Conservation (phyloP, 2,888 invertebrate species). For the Mythimna vitellina region DNA sequence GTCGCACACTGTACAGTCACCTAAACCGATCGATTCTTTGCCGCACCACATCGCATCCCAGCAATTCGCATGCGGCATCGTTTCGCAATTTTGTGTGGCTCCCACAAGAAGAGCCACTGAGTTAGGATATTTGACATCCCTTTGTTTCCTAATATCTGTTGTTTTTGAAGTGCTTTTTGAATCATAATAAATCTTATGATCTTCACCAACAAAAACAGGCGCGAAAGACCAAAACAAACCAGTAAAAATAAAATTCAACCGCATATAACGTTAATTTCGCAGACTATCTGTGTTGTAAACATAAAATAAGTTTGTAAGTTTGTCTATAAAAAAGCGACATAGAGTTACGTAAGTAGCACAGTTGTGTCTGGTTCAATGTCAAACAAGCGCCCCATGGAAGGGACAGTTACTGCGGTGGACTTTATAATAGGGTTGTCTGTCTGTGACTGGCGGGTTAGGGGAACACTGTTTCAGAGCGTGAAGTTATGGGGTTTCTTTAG, state of each 20-base stretch:
- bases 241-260: slow-evolving; percentile 9
- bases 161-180: neutral
- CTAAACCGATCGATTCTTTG: too few relatives aligned
- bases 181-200: neutral
- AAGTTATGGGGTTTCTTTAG: slow-evolving; percentile 9
- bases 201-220: neutral
- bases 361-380: slow-evolving; percentile 48
- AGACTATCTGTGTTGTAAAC: neutral
- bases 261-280: too few relatives aligned
- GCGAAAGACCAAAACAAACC: slow-evolving; percentile 22
- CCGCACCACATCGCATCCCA: too few relatives aligned
- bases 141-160: neutral
- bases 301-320: slow-evolving; percentile 25
- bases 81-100: too few relatives aligned
- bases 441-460: neutral
- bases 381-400: slow-evolving; percentile 14
- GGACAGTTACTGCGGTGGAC: neutral
- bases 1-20: too few relatives aligned
- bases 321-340: neutral
- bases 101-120: too few relatives aligned
- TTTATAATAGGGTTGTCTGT: neutral
- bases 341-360: slow-evolving; percentile 29
- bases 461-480: neutral
- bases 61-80: too few relatives aligned
- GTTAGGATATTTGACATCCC: too few relatives aligned